Evolutionary conservation across 2,797 vertebrate genomes (phyloP).

Genomic region (Semaprochilodus insignis): DNA sequence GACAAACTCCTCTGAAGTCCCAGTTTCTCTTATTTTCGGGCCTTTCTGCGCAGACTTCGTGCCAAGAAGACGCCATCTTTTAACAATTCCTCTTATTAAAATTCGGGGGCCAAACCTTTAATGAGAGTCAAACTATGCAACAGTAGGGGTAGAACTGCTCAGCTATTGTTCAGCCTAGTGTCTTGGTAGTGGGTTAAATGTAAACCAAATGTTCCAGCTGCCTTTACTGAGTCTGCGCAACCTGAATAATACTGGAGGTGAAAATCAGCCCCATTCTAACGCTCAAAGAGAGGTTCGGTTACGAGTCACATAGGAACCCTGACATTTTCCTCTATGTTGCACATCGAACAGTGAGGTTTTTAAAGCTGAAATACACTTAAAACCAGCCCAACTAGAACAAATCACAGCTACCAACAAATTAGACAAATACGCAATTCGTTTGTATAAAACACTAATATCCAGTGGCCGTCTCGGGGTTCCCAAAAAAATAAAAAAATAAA

Average conservation of each 20-base stretch:
- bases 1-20: not conserved
- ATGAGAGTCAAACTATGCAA: not conserved
- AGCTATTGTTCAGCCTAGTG: not conserved
- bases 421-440: conserved; percentile 30
- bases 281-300: conserved; percentile 2
- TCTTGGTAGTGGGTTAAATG: not conserved
- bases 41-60: not conserved
- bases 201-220: not conserved
- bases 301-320: conserved; percentile 4
- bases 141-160: not conserved
- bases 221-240: not conserved
- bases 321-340: not conserved
- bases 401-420: conserved; percentile 46
- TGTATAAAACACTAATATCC: conserved; percentile 60
- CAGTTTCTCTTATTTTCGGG: not conserved
- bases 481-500: not conserved
- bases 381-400: conserved; percentile 41
- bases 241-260: conserved; percentile 20
- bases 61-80: not conserved
- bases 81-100: not conserved
- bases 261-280: not conserved
- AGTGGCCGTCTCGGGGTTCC: conserved; percentile 26
- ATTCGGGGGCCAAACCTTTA: not conserved
- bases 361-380: conserved; percentile 62
- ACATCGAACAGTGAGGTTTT: conserved; percentile 11